phyloP scores from a whole-genome alignment of 1,140 invertebrate species.

The Hesperophylax magnus region DNA sequence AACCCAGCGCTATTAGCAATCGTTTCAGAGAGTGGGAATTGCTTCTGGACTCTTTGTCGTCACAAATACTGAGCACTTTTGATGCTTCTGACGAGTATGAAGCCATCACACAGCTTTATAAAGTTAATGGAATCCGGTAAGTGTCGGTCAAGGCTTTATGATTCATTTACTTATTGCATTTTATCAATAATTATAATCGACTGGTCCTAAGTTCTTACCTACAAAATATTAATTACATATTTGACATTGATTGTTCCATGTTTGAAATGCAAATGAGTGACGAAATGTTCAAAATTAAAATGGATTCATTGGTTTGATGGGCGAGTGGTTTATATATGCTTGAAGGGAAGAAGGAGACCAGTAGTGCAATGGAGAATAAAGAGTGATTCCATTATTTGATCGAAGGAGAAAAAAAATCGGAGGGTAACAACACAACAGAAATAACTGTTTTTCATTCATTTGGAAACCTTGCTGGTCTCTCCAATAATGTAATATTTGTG shows the following conservation, averaged over 20 bases:
- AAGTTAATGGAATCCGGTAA: slow-evolving; percentile 7
- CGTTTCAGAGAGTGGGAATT: slow-evolving; percentile 2
- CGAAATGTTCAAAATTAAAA: background rate
- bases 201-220: background rate
- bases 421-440: background rate
- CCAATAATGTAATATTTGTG: background rate
- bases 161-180: background rate
- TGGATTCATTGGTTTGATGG: background rate
- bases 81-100: slow-evolving; percentile 7
- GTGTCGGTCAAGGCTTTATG: background rate
- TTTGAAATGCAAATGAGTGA: background rate
- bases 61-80: background rate
- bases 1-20: background rate
- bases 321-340: no score
- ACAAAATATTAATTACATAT: background rate
- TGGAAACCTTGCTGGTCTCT: background rate
- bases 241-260: background rate
- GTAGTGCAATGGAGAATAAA: background rate
- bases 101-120: slow-evolving; percentile 2
- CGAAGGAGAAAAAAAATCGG: background rate
- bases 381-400: background rate
- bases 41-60: slow-evolving; percentile 10
- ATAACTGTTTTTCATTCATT: background rate
- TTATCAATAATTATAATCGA: background rate
- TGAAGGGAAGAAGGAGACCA: background rate